Evolutionary conservation across 2,797 vertebrate genomes (phyloP), one percentile per base, ranked within the genome.

Genomic region (Thaleichthys pacificus): DNA sequence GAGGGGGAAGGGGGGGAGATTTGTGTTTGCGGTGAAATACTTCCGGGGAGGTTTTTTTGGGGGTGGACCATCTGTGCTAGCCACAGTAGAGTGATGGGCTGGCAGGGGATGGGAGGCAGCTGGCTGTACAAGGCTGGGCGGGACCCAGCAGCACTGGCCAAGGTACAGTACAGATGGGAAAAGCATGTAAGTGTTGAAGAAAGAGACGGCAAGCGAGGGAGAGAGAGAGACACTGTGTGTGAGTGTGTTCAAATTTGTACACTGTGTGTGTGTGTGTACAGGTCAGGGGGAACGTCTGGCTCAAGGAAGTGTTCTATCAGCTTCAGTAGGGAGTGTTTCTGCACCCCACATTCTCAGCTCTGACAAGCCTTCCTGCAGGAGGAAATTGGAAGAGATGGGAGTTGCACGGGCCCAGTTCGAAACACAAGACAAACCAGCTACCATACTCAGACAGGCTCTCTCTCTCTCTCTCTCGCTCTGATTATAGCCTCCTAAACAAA

Each of bases 331-430:
- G 72, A 75, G 64, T 61, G 70, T 73, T n/a, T n/a, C 70, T 70
- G 28, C 49, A 24, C 17, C 61, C 60, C 42, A 28, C 57, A 32
- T 24, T 57, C 66, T 54, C 61, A 58, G 62, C 61, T 75, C 71
- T 70, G 73, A 80, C 76, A 72, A 47, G 70, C 72, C 71, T 88
- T 85, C 78, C 81, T 85, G 79, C 68, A 67, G 75, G 68, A 82
- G 84, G 84, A 88, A 85, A 84, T 68, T 70, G 19, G 77, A 73
- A 77, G 70, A 56, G 68, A 84, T 82, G 72, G 74, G 70, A 82
- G 42, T 66, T 75, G 69, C 69, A 81, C 70, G 79, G 78, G 80
- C 76, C 61, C 73, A 71, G 79, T 82, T 78, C 80, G 28, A 65
- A 66, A 82, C 85, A 84, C 78, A 72, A 68, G 69, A 79, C 66